Evolutionary conservation across 2,113 vertebrate genomes (phyloP).

Genomic region (Lepisosteus osseus): DNA sequence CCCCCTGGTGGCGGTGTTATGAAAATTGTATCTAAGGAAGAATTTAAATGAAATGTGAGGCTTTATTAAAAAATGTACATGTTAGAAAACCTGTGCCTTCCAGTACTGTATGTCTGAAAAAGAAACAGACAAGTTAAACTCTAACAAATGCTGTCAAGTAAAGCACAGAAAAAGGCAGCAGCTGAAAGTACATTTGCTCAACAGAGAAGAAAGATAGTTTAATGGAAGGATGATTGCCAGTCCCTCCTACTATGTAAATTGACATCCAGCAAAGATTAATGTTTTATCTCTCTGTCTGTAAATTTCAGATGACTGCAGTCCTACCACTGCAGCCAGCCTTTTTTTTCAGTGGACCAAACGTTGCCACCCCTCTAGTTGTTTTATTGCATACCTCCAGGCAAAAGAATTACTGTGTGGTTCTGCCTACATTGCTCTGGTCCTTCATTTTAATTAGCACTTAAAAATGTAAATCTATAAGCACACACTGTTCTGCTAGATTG

Average conservation of each 20-base stretch:
- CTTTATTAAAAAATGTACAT: too few species aligned
- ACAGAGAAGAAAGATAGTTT: conserved; percentile 1
- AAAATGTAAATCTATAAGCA: conserved; percentile 26
- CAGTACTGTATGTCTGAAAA: too few species aligned
- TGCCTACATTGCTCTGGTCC: conserved; percentile 10
- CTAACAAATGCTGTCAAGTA: too few species aligned
- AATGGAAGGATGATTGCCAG: not conserved
- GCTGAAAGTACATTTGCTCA: conserved; percentile 2
- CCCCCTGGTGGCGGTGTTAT: not conserved
- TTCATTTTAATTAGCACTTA: conserved; percentile 29
- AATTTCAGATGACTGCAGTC: not conserved
- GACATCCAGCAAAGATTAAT: not conserved
- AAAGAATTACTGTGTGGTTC: conserved; percentile 16
- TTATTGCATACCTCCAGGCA: conserved; percentile 7
- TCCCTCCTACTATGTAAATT: not conserved
- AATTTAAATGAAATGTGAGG: too few species aligned
- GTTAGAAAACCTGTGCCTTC: too few species aligned
- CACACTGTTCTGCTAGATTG: conserved; percentile 20
- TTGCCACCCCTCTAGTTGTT: not conserved
- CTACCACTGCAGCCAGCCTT: not conserved
- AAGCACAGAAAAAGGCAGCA: too few species aligned
- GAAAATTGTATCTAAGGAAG: not conserved
- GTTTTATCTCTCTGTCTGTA: not conserved
- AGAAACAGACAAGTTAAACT: too few species aligned
- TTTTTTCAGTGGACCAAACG: not conserved